A percentile compares a stretch with the other conserved stretches of the same genome.
phyloP scores from a whole-genome alignment of 1,140 invertebrate genomes.

The Trachymyrmex cornetzi region DNA sequence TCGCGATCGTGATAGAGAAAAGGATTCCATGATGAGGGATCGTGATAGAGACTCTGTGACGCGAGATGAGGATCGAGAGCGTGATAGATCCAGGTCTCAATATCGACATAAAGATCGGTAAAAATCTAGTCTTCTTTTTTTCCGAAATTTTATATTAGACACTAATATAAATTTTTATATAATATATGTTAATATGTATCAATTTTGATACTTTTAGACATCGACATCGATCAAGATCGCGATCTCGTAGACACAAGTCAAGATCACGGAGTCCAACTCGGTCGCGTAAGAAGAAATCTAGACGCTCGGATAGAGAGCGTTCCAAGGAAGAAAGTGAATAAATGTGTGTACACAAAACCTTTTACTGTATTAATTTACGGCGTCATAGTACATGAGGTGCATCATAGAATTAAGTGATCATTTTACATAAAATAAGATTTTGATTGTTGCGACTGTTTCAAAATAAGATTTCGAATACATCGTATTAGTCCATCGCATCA shows the following conservation, averaged over 20 bases:
- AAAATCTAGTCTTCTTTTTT: not conserved
- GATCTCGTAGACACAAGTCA: constrained; percentile 87
- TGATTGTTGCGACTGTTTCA: too few relatives aligned
- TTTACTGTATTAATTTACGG: constrained; percentile 13
- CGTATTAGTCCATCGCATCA: not conserved
- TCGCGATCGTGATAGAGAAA: constrained; percentile 84
- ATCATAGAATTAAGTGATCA: constrained; percentile 8
- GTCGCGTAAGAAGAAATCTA: constrained; percentile 89
- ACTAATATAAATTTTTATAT: not conserved
- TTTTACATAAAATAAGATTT: constrained; percentile 24
- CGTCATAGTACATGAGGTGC: not conserved
- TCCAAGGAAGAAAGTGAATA: constrained; percentile 89
- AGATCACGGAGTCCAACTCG: constrained; percentile 88
- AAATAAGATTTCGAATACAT: not conserved
- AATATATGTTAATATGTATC: not conserved
- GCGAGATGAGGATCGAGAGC: constrained; percentile 84
- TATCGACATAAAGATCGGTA: constrained; percentile 86
- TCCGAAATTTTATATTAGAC: not conserved
- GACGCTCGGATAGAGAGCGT: constrained; percentile 87
- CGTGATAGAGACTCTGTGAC: constrained; percentile 84
- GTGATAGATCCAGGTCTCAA: constrained; percentile 84
- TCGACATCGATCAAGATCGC: constrained; percentile 88
- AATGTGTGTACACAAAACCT: constrained; percentile 47
- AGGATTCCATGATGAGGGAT: constrained; percentile 83
- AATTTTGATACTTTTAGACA: constrained; percentile 81